These are phyloP conservation scores for Acipenser transmontanus DNA, from an alignment of 2,797 vertebrate genomes.

Conservation along the genomic window DNA sequence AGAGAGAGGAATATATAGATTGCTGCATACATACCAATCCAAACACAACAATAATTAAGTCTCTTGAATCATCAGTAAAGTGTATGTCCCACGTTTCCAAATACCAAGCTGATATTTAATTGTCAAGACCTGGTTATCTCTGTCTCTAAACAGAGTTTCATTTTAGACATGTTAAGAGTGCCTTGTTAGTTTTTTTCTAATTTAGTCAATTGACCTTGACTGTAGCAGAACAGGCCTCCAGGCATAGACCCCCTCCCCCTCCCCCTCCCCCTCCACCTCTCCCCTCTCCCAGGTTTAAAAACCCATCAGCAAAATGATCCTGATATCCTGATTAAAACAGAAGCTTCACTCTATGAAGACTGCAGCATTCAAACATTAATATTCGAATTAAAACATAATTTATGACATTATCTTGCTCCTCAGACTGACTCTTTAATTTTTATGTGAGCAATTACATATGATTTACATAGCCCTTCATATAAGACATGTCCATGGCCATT, in stretches of 20 bases:
- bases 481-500: conserved; percentile 74
- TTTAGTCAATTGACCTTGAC: conserved; percentile 42
- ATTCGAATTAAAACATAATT: conserved; percentile 52
- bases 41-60: neutral
- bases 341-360: conserved; percentile 48
- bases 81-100: conserved; percentile 32
- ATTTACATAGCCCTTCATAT: conserved; percentile 80
- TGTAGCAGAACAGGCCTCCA: conserved; percentile 23
- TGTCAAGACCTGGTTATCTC: conserved; percentile 28
- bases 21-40: too few relatives aligned
- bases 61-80: conserved; percentile 23
- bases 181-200: conserved; percentile 32
- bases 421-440: conserved; percentile 75
- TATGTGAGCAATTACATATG: conserved; percentile 68
- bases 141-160: conserved; percentile 29
- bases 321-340: conserved; percentile 52
- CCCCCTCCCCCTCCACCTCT: conserved; percentile 19
- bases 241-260: conserved; percentile 13
- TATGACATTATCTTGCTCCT: conserved; percentile 69
- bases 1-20: too few relatives aligned
- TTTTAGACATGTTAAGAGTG: conserved; percentile 19
- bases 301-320: conserved; percentile 51
- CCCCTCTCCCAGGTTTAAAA: conserved; percentile 36
- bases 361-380: conserved; percentile 62
- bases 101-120: conserved; percentile 26